Evolutionary conservation across 1,140 invertebrate genomes (phyloP).

Genomic region (Drosophila jambulina): DNA sequence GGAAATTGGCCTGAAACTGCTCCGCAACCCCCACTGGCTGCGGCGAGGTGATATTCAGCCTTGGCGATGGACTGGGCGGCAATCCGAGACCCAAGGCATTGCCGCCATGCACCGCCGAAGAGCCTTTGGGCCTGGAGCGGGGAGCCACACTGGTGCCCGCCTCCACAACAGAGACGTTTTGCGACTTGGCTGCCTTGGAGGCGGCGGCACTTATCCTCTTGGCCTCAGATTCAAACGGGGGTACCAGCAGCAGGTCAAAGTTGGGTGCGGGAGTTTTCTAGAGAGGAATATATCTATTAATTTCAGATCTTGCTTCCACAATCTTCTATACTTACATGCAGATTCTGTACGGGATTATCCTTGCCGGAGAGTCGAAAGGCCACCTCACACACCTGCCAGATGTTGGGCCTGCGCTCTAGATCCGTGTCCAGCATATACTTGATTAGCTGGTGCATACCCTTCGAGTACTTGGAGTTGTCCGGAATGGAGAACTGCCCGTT

Average conservation of each 20-base stretch:
- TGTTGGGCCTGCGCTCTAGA: slow-evolving; percentile 93
- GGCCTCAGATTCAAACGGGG: slow-evolving; percentile 88
- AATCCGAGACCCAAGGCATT: slow-evolving; percentile 85
- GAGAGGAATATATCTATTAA: background rate
- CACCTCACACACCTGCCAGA: slow-evolving; percentile 94
- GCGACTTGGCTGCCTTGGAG: slow-evolving; percentile 84
- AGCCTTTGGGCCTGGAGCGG: slow-evolving; percentile 92
- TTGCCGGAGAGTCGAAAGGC: slow-evolving; percentile 91
- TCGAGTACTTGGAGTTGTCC: slow-evolving; percentile 92
- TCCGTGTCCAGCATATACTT: slow-evolving; percentile 95
- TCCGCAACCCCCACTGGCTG: slow-evolving; percentile 80
- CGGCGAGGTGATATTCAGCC: slow-evolving; percentile 82
- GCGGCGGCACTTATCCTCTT: slow-evolving; percentile 87
- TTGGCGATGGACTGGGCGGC: slow-evolving; percentile 85
- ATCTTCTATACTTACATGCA: slow-evolving; percentile 88
- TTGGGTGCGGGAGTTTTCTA: slow-evolving; percentile 89
- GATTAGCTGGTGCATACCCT: slow-evolving; percentile 87
- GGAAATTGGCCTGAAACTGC: slow-evolving; percentile 84
- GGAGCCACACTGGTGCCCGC: slow-evolving; percentile 92
- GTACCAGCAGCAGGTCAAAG: slow-evolving; percentile 88
- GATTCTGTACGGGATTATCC: slow-evolving; percentile 93
- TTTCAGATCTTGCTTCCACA: background rate
- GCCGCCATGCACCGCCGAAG: slow-evolving; percentile 81
- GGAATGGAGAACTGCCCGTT: slow-evolving; percentile 95
- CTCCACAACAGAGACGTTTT: slow-evolving; percentile 87